Conservation (phyloP, 2,797 vertebrate species). For the Anguilla megastoma region DNA sequence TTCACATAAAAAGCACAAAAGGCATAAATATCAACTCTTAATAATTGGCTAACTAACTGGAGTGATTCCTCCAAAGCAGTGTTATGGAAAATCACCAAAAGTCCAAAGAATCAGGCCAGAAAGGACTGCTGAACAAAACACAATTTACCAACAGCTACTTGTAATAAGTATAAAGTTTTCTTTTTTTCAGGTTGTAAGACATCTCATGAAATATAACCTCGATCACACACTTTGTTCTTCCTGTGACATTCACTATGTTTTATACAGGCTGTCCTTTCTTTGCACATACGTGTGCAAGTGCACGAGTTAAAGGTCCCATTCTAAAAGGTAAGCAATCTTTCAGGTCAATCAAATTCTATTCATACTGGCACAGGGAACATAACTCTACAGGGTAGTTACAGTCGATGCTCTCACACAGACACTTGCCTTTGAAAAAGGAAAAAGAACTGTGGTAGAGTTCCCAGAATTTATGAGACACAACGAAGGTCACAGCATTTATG, state of each 20-base stretch:
- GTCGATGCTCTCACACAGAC: neutral
- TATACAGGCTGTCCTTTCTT: neutral
- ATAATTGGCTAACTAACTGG: neutral
- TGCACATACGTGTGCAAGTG: neutral
- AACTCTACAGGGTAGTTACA: slow-evolving; percentile 3
- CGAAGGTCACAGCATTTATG: slow-evolving; percentile 21
- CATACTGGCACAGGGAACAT: neutral
- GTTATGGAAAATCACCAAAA: neutral
- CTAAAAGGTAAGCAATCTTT: slow-evolving; percentile 1
- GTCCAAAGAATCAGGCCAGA: neutral
- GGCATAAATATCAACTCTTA: neutral
- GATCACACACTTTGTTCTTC: neutral
- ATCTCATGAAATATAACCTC: neutral
- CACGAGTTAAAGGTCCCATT: neutral
- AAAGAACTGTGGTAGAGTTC: slow-evolving; percentile 6
- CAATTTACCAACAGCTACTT: neutral
- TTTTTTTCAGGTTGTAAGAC: neutral
- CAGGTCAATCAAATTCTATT: slow-evolving; percentile 9
- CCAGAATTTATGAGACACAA: slow-evolving; percentile 26
- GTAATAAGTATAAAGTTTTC: neutral
- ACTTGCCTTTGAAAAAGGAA: neutral
- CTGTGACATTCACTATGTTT: neutral
- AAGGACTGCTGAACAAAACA: neutral
- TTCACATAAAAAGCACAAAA: slow-evolving; percentile 7
- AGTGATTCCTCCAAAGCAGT: neutral